Percentiles rank a stretch among this genome's conserved stretches.
Evolutionary conservation across 1,140 invertebrate species (phyloP).

Genomic region (Cydia fagiglandana): DNA sequence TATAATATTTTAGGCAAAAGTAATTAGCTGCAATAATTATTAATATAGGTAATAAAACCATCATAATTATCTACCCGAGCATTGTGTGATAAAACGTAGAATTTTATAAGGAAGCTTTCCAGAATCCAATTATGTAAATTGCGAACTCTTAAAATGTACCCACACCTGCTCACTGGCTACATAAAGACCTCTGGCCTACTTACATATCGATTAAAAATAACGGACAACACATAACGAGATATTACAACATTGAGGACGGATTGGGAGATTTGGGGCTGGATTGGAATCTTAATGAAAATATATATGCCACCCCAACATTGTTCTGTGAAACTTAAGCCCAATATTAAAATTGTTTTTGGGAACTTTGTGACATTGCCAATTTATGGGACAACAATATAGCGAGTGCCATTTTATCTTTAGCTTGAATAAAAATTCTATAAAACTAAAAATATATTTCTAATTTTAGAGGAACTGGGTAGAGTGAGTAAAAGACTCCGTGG

Average conservation of each 20-base stretch:
- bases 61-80: neutral
- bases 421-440: neutral
- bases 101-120: slow-evolving; percentile 12
- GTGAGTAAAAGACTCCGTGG: too few relatives aligned
- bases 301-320: too few relatives aligned
- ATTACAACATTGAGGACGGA: neutral
- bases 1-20: neutral
- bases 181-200: slow-evolving; percentile 8
- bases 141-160: slow-evolving; percentile 17
- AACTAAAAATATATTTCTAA: neutral
- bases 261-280: neutral
- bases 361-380: too few relatives aligned
- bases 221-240: slow-evolving; percentile 1
- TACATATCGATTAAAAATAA: neutral
- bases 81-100: neutral
- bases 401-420: too few relatives aligned
- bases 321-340: too few relatives aligned
- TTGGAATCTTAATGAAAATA: neutral
- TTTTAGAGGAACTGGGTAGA: too few relatives aligned
- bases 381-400: too few relatives aligned
- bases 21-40: neutral
- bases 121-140: slow-evolving; percentile 29
- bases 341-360: too few relatives aligned
- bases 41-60: neutral
- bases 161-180: slow-evolving; percentile 18